These are phyloP conservation scores for Ophion slaviceki DNA, from an alignment of 2,888 invertebrate species.

Conservation along the genomic window DNA sequence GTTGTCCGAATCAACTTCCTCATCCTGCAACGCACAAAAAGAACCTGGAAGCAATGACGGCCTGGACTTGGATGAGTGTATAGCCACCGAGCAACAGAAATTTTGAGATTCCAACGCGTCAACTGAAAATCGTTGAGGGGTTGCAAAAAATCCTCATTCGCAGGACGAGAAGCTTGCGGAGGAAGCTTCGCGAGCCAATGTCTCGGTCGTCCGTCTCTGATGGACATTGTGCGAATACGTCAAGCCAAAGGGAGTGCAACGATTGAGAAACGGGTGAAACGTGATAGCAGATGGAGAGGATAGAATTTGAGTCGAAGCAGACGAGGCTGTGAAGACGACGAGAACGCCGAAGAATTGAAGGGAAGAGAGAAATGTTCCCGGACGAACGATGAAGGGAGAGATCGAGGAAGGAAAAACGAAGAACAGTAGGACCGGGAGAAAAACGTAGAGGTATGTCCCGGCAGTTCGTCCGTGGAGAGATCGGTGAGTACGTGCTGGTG, in stretches of 20 bases:
- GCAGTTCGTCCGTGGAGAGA: slow-evolving; percentile 45
- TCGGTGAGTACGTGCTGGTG: slow-evolving; percentile 64
- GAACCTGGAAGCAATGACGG: no score
- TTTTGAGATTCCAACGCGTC: no score
- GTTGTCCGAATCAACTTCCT: no score
- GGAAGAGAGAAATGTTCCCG: slow-evolving; percentile 6
- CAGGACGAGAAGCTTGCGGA: no score
- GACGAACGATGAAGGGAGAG: slow-evolving; percentile 4
- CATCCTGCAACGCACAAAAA: no score
- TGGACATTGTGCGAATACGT: background rate
- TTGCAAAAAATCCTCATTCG: no score
- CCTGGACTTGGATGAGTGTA: no score
- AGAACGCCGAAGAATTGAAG: slow-evolving; percentile 35
- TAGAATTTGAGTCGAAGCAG: slow-evolving; percentile 40
- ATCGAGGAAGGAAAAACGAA: slow-evolving; percentile 5
- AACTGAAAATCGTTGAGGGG: no score
- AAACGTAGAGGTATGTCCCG: slow-evolving; percentile 63
- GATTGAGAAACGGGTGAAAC: slow-evolving; percentile 27
- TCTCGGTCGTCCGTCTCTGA: background rate
- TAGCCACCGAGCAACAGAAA: no score
- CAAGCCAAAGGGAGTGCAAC: background rate
- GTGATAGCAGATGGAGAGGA: slow-evolving; percentile 28
- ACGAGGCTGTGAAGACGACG: slow-evolving; percentile 9
- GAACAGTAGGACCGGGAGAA: slow-evolving; percentile 48
- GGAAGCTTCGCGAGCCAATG: background rate